Conservation (phyloP, 2,797 vertebrate genomes). For the Cephalopachus bancanus region DNA sequence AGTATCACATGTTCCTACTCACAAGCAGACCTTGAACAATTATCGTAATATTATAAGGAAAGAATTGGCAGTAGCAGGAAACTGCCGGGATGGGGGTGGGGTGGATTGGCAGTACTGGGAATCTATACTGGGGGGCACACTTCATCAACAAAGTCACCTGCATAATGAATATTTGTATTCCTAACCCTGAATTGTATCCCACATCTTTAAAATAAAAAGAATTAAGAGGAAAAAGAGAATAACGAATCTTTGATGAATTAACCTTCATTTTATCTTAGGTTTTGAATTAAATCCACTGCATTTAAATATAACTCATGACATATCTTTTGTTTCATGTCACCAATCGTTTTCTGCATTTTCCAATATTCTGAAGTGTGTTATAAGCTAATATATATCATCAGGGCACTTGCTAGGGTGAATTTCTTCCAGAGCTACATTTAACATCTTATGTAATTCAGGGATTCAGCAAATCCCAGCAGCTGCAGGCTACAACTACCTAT, state of each 20-base stretch:
- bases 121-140: too few species aligned
- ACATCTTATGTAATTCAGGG: slow-evolving; percentile 7
- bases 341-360: slow-evolving; percentile 49
- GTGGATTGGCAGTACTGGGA: too few species aligned
- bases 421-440: slow-evolving; percentile 35
- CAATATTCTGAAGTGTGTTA: neutral
- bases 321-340: neutral
- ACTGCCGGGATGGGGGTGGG: too few species aligned
- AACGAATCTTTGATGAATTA: neutral
- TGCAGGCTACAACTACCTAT: neutral
- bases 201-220: too few species aligned
- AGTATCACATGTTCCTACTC: too few species aligned
- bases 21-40: too few species aligned
- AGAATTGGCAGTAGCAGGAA: too few species aligned
- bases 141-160: too few species aligned
- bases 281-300: neutral
- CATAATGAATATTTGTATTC: too few species aligned
- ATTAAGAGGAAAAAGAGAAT: too few species aligned
- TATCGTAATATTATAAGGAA: too few species aligned
- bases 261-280: neutral
- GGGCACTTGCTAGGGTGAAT: neutral
- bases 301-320: neutral
- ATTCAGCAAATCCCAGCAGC: slow-evolving; percentile 42
- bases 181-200: too few species aligned
- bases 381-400: neutral